Evolutionary conservation across 1,140 invertebrate species (phyloP).

Genomic region (Anadara kagoshimensis): DNA sequence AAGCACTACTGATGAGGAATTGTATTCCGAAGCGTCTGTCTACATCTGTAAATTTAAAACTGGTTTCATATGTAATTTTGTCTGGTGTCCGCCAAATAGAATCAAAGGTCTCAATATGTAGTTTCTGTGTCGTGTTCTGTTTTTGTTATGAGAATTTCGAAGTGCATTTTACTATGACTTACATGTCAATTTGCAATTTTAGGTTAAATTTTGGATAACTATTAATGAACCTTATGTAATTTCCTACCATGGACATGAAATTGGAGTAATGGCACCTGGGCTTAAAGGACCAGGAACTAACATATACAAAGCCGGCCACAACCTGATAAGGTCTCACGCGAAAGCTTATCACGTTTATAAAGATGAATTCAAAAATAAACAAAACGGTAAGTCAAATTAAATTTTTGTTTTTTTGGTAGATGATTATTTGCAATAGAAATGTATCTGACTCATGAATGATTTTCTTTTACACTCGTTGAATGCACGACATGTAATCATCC

Average conservation of each 20-base stretch:
- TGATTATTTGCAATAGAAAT: too few species aligned
- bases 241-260: slow-evolving; percentile 56
- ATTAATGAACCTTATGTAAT: slow-evolving; percentile 69
- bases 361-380: slow-evolving; percentile 42
- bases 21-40: too few species aligned
- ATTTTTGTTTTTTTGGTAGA: not conserved
- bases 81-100: not conserved
- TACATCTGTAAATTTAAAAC: too few species aligned
- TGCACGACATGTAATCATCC: too few species aligned
- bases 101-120: not conserved
- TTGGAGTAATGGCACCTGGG: slow-evolving; percentile 43
- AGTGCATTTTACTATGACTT: too few species aligned
- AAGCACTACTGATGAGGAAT: too few species aligned
- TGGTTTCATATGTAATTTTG: not conserved
- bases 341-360: slow-evolving; percentile 57
- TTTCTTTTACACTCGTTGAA: too few species aligned
- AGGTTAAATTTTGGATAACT: slow-evolving; percentile 72
- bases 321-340: slow-evolving; percentile 67
- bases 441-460: too few species aligned
- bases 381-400: slow-evolving; percentile 48
- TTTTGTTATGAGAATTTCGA: too few species aligned
- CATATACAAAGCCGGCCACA: slow-evolving; percentile 56
- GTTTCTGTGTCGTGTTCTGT: not conserved
- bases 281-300: slow-evolving; percentile 42
- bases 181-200: not conserved